Conservation (phyloP, 2,797 vertebrate species). For the Okamejei kenojei region DNA sequence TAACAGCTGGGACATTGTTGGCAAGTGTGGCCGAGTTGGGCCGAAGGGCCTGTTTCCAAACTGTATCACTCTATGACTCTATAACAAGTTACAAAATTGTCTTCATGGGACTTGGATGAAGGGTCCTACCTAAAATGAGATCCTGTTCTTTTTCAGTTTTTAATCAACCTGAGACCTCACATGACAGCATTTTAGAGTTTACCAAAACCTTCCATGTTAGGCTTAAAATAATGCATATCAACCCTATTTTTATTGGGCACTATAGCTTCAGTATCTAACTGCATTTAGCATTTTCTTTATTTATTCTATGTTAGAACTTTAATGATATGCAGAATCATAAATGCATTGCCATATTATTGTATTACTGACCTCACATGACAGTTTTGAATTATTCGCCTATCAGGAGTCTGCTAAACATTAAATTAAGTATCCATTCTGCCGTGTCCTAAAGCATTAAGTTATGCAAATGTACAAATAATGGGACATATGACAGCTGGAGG, state of each 20-base stretch:
- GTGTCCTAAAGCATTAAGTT: slow-evolving; percentile 80
- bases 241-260: slow-evolving; percentile 4
- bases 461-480: slow-evolving; percentile 80
- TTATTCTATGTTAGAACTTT: slow-evolving; percentile 63
- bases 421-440: slow-evolving; percentile 78
- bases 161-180: background rate
- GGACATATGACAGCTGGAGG: slow-evolving; percentile 76
- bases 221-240: slow-evolving; percentile 12
- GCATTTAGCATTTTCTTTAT: slow-evolving; percentile 20
- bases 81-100: background rate
- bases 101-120: background rate
- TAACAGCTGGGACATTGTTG: too few species aligned
- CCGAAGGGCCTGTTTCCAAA: too few species aligned
- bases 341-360: slow-evolving; percentile 67
- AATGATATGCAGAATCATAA: slow-evolving; percentile 74
- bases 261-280: background rate
- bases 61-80: too few species aligned
- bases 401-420: slow-evolving; percentile 81
- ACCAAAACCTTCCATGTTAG: background rate
- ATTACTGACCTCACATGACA: slow-evolving; percentile 76
- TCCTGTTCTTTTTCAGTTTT: background rate
- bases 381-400: slow-evolving; percentile 82
- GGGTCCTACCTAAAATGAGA: background rate
- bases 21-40: too few species aligned
- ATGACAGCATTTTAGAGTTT: background rate